Conservation (phyloP, 2,888 invertebrate genomes). For the Tuberolachnus salignus region DNA sequence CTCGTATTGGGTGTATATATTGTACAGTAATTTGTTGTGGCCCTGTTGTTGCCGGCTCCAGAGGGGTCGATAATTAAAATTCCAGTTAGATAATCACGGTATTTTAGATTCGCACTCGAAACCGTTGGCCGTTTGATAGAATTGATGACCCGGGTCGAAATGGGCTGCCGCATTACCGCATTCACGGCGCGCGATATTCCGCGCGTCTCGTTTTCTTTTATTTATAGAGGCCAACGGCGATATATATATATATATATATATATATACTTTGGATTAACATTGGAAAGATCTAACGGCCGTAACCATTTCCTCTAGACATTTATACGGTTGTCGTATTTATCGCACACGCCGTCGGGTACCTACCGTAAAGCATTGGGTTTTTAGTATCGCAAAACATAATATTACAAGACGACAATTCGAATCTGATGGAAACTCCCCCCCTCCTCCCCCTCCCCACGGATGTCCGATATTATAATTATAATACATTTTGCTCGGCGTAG, state of each 20-base stretch:
- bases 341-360: too few relatives aligned
- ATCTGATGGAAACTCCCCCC: not conserved
- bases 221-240: slow-evolving; percentile 41
- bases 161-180: slow-evolving; percentile 26
- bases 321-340: slow-evolving; percentile 5
- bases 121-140: slow-evolving; percentile 31
- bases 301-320: slow-evolving; percentile 8
- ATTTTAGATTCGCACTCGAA: slow-evolving; percentile 8
- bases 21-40: too few relatives aligned
- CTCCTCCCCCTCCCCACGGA: not conserved
- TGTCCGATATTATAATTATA: too few relatives aligned
- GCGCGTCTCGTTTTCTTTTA: slow-evolving; percentile 22
- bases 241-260: too few relatives aligned
- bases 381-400: not conserved
- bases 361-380: slow-evolving; percentile 2
- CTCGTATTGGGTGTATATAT: too few relatives aligned
- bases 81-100: not conserved
- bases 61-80: slow-evolving; percentile 33
- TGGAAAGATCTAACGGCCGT: slow-evolving; percentile 9
- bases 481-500: too few relatives aligned
- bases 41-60: not conserved
- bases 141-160: slow-evolving; percentile 46
- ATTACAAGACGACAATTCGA: not conserved
- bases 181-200: not conserved
- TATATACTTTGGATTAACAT: slow-evolving; percentile 42